Percentiles rank a stretch among this genome's conserved stretches.
phyloP scores from a whole-genome alignment of 2,797 vertebrate genomes.

The Argentina silus region DNA sequence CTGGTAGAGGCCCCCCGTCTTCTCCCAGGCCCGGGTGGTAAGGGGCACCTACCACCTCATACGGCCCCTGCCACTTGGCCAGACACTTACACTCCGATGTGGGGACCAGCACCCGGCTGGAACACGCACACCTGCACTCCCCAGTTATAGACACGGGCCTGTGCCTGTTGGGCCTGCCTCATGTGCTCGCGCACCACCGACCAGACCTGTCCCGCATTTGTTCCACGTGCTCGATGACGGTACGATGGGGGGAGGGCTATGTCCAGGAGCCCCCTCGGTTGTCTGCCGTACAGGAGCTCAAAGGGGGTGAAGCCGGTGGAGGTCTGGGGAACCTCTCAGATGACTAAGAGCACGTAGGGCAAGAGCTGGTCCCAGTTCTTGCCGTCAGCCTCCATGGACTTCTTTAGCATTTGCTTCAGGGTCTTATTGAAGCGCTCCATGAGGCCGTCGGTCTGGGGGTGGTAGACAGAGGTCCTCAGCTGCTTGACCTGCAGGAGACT shows the following conservation, averaged over 20 bases:
- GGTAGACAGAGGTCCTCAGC: background rate
- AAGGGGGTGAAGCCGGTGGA: background rate
- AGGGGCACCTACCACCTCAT: constrained; percentile 11
- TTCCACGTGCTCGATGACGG: background rate
- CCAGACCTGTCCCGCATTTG: background rate
- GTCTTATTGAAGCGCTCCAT: background rate
- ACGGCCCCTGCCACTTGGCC: background rate
- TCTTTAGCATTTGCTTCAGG: constrained; percentile 2
- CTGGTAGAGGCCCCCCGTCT: background rate
- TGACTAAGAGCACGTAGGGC: constrained; percentile 1
- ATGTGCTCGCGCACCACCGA: constrained; percentile 3
- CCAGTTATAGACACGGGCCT: background rate
- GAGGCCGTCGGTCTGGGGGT: constrained; percentile 6
- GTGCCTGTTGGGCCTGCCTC: background rate
- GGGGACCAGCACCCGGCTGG: background rate
- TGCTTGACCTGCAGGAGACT: background rate
- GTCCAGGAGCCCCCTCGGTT: constrained; percentile 2
- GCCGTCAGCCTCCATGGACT: background rate
- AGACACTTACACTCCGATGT: background rate
- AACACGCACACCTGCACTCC: background rate
- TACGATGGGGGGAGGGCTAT: background rate
- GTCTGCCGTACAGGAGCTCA: background rate
- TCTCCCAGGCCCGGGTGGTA: background rate
- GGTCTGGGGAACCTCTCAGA: constrained; percentile 5
- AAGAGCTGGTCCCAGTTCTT: constrained; percentile 6